These are phyloP conservation scores for Apocrypta bakeri DNA, from an alignment of 1,140 invertebrate genomes.

Conservation along the genomic window DNA sequence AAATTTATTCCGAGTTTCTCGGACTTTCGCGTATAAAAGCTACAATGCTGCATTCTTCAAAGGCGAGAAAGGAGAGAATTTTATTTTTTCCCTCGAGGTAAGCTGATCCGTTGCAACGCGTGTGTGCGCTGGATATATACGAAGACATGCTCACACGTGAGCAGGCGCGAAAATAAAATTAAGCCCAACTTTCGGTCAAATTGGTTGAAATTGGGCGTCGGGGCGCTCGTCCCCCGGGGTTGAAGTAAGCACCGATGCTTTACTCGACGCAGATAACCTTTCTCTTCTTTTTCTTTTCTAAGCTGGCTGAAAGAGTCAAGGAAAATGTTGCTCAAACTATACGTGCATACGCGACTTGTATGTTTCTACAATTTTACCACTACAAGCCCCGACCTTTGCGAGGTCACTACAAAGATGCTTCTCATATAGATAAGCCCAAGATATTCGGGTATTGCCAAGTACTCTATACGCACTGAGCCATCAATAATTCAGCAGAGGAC, in stretches of 20 bases:
- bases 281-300: constrained; percentile 12
- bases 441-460: constrained; percentile 36
- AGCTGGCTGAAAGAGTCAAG: not conserved
- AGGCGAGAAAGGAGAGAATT: constrained; percentile 10
- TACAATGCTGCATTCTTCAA: constrained; percentile 12
- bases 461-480: constrained; percentile 50
- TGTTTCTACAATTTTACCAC: too few species aligned
- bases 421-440: not conserved
- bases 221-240: constrained; percentile 63
- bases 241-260: not conserved
- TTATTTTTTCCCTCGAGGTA: constrained; percentile 46
- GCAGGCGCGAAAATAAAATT: constrained; percentile 78
- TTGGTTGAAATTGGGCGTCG: constrained; percentile 77
- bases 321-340: not conserved
- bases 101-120: constrained; percentile 38
- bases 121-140: constrained; percentile 58
- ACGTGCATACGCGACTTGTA: not conserved
- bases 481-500: constrained; percentile 71
- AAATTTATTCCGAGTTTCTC: constrained; percentile 22
- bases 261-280: not conserved
- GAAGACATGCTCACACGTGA: constrained; percentile 51
- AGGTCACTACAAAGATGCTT: not conserved
- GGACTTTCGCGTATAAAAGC: not conserved
- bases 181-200: constrained; percentile 77
- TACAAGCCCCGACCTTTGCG: too few species aligned